phyloP scores from a whole-genome alignment of 2,113 vertebrate species.

The Phoxinus phoxinus region DNA sequence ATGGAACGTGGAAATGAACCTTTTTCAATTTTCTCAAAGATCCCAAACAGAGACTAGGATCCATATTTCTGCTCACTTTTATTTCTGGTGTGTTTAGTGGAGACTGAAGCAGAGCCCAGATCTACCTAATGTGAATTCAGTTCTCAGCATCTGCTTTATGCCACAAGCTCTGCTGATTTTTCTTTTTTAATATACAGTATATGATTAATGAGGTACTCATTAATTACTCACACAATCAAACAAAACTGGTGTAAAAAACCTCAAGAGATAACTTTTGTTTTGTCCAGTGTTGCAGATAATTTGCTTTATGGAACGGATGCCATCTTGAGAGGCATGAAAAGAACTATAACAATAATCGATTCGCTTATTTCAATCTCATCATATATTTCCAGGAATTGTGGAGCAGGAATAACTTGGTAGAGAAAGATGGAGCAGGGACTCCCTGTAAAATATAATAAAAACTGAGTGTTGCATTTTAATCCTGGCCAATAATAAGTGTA shows the following conservation, averaged over 20 bases:
- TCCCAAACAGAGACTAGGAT: slow-evolving; percentile 7
- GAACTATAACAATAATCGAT: slow-evolving; percentile 1
- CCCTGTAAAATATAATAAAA: neutral
- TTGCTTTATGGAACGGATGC: slow-evolving; percentile 15
- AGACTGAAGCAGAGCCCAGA: neutral
- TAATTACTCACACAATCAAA: slow-evolving; percentile 42
- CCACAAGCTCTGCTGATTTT: slow-evolving; percentile 17
- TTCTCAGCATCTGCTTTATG: slow-evolving; percentile 14
- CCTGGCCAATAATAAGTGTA: neutral
- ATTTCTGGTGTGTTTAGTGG: slow-evolving; percentile 17
- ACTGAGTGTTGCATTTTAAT: neutral
- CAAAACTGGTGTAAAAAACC: slow-evolving; percentile 25
- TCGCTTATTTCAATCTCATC: neutral
- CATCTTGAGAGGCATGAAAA: neutral
- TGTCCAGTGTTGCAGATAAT: slow-evolving; percentile 30
- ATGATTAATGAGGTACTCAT: slow-evolving; percentile 32
- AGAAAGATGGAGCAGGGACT: neutral
- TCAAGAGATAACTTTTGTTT: slow-evolving; percentile 12
- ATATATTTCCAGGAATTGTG: neutral
- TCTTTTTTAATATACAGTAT: slow-evolving; percentile 5
- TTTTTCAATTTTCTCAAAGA: slow-evolving; percentile 37
- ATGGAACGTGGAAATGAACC: slow-evolving; percentile 30
- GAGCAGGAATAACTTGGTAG: neutral
- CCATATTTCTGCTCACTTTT: slow-evolving; percentile 4
- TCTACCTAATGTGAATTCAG: slow-evolving; percentile 12